phyloP scores from a whole-genome alignment of 2,113 vertebrate species.

The Notechis scutatus region DNA sequence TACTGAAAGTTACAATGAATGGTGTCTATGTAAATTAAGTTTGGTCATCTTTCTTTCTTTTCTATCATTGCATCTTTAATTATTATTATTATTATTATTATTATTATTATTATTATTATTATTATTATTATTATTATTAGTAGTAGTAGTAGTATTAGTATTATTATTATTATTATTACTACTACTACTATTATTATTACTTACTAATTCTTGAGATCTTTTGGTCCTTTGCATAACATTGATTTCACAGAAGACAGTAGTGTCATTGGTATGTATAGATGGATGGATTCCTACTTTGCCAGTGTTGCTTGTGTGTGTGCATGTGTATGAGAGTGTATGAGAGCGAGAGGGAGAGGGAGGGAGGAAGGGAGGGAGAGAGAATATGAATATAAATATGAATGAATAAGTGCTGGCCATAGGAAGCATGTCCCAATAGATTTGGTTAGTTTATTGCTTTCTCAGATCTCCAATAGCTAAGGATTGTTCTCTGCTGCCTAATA shows the following conservation, averaged over 20 bases:
- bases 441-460: not conserved
- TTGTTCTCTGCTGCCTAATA: not conserved
- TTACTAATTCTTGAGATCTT: not conserved
- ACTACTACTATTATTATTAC: too few relatives aligned
- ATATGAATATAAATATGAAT: not conserved
- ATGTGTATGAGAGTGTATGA: not conserved
- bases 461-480: not conserved
- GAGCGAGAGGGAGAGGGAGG: not conserved
- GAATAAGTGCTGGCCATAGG: not conserved
- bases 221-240: not conserved
- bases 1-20: not conserved
- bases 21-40: not conserved
- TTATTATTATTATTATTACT: too few relatives aligned
- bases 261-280: not conserved
- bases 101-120: too few relatives aligned
- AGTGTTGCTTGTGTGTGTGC: not conserved
- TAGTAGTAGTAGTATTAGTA: too few relatives aligned
- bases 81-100: not conserved
- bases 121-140: too few relatives aligned
- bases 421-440: not conserved
- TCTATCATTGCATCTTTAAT: not conserved
- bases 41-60: not conserved
- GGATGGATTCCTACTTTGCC: not conserved
- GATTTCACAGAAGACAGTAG: not conserved
- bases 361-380: too few relatives aligned